phyloP scores from a whole-genome alignment of 1,140 invertebrate species.

The Heliconius melpomene region DNA sequence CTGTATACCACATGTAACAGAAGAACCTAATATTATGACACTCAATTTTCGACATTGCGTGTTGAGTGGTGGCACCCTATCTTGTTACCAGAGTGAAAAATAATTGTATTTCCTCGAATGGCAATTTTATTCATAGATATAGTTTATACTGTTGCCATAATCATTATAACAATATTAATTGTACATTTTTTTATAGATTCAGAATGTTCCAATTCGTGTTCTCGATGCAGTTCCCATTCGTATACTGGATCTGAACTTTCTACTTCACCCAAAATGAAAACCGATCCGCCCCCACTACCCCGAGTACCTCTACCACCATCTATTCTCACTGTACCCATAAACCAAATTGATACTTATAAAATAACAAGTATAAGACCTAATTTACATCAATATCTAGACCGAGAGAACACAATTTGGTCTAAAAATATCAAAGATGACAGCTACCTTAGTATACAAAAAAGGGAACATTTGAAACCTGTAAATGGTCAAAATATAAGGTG shows the following conservation, averaged over 20 bases:
- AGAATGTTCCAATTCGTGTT: constrained; percentile 70
- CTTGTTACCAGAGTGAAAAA: no score
- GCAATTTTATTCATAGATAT: no score
- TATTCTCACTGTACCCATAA: constrained; percentile 59
- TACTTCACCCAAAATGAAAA: constrained; percentile 49
- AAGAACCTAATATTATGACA: no score
- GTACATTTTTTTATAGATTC: constrained; percentile 49
- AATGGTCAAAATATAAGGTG: constrained; percentile 52
- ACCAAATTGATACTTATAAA: constrained; percentile 56
- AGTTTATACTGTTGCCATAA: no score
- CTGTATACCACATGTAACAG: no score
- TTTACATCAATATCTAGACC: constrained; percentile 71
- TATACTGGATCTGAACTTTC: constrained; percentile 57
- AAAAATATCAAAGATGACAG: constrained; percentile 57
- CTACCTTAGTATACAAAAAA: constrained; percentile 39
- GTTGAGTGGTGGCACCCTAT: no score
- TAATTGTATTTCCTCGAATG: no score
- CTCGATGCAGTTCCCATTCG: constrained; percentile 62
- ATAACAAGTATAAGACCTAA: constrained; percentile 69
- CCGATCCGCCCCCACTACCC: constrained; percentile 60
- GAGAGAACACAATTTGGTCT: constrained; percentile 70
- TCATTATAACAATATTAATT: no score
- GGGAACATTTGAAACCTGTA: constrained; percentile 51
- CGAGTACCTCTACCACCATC: constrained; percentile 56
- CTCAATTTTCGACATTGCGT: no score